These are phyloP conservation scores for Drosophila prolongata DNA, from an alignment of 2,888 invertebrate genomes.

Conservation along the genomic window DNA sequence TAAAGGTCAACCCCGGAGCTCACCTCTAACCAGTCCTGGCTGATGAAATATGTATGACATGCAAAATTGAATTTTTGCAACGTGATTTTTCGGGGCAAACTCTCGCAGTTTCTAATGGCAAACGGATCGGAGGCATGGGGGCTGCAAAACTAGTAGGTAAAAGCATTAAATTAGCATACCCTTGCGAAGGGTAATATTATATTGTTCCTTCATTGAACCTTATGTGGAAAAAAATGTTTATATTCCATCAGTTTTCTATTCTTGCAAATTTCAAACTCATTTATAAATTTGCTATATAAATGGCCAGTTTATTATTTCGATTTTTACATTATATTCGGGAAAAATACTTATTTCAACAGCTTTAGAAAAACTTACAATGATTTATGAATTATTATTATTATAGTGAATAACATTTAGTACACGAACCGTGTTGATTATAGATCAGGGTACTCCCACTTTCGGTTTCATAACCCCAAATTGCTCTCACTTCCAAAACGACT, in stretches of 20 bases:
- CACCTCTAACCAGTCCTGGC: constrained; percentile 5
- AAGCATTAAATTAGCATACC: neutral
- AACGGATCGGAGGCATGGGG: neutral
- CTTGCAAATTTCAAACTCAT: no score
- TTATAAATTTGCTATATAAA: no score
- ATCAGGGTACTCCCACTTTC: constrained; percentile 2
- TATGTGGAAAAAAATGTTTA: no score
- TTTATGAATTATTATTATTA: no score
- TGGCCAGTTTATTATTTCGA: no score
- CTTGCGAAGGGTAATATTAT: neutral
- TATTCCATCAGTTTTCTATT: no score
- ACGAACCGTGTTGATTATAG: neutral
- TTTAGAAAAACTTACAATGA: no score
- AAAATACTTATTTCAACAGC: no score
- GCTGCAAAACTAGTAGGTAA: neutral
- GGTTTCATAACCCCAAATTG: neutral
- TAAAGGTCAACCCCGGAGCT: constrained; percentile 38
- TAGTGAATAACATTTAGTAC: no score
- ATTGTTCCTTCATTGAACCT: no score
- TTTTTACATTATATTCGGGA: no score
- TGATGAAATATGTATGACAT: constrained; percentile 53
- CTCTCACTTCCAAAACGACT: neutral
- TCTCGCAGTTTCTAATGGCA: constrained; percentile 24
- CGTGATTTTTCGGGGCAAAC: constrained; percentile 31
- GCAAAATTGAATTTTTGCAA: constrained; percentile 44